Evolutionary conservation across 2,113 vertebrate genomes (phyloP), one percentile per base, ranked within the genome.

Genomic region (Eublepharis macularius): DNA sequence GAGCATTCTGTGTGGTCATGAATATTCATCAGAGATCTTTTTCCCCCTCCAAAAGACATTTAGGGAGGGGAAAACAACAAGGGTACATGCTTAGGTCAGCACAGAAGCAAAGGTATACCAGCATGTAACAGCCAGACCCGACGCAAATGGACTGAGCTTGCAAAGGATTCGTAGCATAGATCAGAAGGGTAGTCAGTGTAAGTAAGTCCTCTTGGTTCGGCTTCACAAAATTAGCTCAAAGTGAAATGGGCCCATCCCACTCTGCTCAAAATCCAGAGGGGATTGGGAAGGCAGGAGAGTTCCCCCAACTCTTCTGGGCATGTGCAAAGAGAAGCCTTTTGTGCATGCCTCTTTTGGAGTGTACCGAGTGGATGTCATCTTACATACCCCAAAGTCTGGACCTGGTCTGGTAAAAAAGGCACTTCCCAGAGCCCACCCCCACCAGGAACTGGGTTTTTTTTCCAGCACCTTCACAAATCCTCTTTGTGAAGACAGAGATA

Each of bases 21-120:
- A 77, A 85, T 88, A 90, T 85, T 88, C 88, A 85, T 36, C 13
- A 90, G 51, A 69, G 68, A 36, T 45, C 39, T 36, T 26, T 47
- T 7, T 21, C 4, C 54, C 51, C 51, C 54, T 80, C 36, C n/a
- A 34, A 41, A 16, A 75, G 51, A 65, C 34, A n/a, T 45, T 72
- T 45, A 26, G 32, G 7, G 24, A 45, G n/a, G 29, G 69, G 69
- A 80, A 76, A 91, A 43, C 0, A 0, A 21, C 0, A 36, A 79
- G 13, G 21, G 57, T 8, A 63, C n/a, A 47, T 60, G 29, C 0
- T 45, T 12, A 60, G 12, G 19, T 13, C 49, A 12, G 4, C 24
- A 73, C 17, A 7, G 54, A 45, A 63, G 19, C 51, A 72, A 34
- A n/a, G 16, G 29, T 4, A 72, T 2, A 68, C 43, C 21, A 24